Base-by-base conservation (phyloP, 1,140 invertebrate genomes). In the Plectrocnemia conspersa region DNA sequence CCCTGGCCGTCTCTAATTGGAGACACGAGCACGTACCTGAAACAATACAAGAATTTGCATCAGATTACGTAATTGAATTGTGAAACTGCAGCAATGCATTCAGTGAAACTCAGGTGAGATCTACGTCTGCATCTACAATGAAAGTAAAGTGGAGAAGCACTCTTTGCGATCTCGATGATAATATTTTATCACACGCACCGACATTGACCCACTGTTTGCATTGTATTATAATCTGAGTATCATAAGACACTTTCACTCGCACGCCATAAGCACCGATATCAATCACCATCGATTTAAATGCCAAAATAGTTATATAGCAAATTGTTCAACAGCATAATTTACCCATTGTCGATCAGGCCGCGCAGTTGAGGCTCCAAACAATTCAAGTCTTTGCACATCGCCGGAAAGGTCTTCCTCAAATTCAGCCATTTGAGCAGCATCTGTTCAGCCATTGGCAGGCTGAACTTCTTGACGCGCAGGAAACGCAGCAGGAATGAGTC, bases 381-480 rank as follows among this genome's bases (percentile, higher is more conserved):
- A 63, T 88, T 85, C 55, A 89, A 63, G 18, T 82, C 77, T 33
- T 75, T 73, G 64, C 81, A 83, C 59, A 81, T 76, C 54, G 79
- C 74, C 6, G 77, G 76, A 61, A 83, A 84, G 18, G 73, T 79
- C 63, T 82, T 80, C 27, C 84, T 75, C 45, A 90, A 77, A 62
- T 83, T 83, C 42, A 91, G 76, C 67, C 90, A 92, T 64, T 89
- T 90, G 7, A 91, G 73, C 6, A 93, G 64, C 7, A 82, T 83
- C 63, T 88, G 82, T 64, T 90, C 82, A 0, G 89, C 84, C 78
- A 89, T 82, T 1, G 83, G 84, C 13, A 92, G 76, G 61, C 83
- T 85, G 72, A 83, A 91, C 67, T 91, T 91, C 65, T 88, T 85
- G 33, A 81, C 78, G 2, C 88, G 76, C 40, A 91, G 72, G 64